These are phyloP conservation scores for Danionella cerebrum DNA, from an alignment of 2,113 vertebrate species.

Conservation along the genomic window DNA sequence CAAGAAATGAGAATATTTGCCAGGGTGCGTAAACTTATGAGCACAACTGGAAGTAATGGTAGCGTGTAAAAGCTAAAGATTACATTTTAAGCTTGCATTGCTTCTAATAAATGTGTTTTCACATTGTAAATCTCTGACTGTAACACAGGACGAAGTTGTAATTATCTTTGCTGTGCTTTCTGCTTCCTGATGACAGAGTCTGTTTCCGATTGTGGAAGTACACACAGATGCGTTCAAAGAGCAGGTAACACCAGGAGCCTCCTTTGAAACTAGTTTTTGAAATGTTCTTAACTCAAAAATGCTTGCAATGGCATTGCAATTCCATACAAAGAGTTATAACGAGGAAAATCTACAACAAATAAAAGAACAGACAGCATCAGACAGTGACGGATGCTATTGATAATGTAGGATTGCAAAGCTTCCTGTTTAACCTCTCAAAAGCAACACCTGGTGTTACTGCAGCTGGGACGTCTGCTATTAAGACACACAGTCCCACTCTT, in stretches of 20 bases:
- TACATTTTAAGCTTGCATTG: too few species aligned
- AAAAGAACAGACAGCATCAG: constrained; percentile 32
- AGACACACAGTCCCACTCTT: neutral
- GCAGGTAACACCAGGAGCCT: neutral
- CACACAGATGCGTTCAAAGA: neutral
- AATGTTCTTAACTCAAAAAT: too few species aligned
- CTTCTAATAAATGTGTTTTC: neutral
- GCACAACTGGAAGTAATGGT: too few species aligned
- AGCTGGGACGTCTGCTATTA: neutral
- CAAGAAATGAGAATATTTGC: too few species aligned
- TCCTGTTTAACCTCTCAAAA: neutral
- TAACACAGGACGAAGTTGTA: neutral
- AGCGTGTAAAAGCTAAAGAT: too few species aligned
- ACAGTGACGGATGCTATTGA: constrained; percentile 49
- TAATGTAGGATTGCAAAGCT: constrained; percentile 47
- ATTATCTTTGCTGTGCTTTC: neutral
- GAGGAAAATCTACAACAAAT: constrained; percentile 3
- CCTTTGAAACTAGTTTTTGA: too few species aligned
- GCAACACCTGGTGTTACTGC: constrained; percentile 5
- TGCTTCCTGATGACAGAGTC: constrained; percentile 2
- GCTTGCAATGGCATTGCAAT: too few species aligned
- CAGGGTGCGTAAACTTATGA: too few species aligned
- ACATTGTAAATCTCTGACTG: too few species aligned
- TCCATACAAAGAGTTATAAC: too few species aligned
- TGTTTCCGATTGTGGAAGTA: neutral